Percentiles rank a stretch among this genome's conserved stretches.
phyloP scores from a whole-genome alignment of 2,888 invertebrate genomes.

The Apamea epomidion region DNA sequence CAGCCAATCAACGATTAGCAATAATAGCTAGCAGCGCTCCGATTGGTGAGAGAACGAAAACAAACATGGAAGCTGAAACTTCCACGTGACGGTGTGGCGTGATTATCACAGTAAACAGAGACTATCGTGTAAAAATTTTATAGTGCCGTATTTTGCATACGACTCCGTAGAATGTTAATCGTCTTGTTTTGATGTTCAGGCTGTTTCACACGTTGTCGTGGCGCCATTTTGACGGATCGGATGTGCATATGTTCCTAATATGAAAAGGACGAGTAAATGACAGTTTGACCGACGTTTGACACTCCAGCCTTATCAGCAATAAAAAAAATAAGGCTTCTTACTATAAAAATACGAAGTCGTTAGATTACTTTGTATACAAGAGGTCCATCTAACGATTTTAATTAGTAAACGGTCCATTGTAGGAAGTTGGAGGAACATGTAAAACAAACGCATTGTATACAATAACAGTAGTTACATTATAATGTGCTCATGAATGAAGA shows the following conservation, averaged over 20 bases:
- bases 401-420: slow-evolving; percentile 25
- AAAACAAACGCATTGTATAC: slow-evolving; percentile 39
- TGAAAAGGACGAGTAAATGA: slow-evolving; percentile 24
- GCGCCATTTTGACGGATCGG: slow-evolving; percentile 53
- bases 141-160: slow-evolving; percentile 63
- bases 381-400: slow-evolving; percentile 39
- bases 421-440: slow-evolving; percentile 16
- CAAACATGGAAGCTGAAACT: slow-evolving; percentile 61
- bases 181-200: slow-evolving; percentile 71
- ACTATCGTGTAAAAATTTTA: slow-evolving; percentile 58
- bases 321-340: slow-evolving; percentile 6
- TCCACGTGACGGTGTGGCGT: slow-evolving; percentile 48
- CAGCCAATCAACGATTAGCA: slow-evolving; percentile 61
- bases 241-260: slow-evolving; percentile 44
- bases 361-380: slow-evolving; percentile 36
- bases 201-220: slow-evolving; percentile 33
- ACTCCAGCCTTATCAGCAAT: slow-evolving; percentile 1
- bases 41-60: slow-evolving; percentile 59
- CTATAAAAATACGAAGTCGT: neutral
- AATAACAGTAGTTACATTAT: slow-evolving; percentile 7
- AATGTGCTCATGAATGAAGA: slow-evolving; percentile 11
- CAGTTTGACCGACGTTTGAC: slow-evolving; percentile 37
- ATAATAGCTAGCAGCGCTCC: slow-evolving; percentile 43
- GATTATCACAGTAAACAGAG: slow-evolving; percentile 60
- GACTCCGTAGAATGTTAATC: slow-evolving; percentile 72